Evolutionary conservation across 2,888 invertebrate species (phyloP), one percentile per base, ranked within the genome.

Genomic region (Heliothis peltigera): DNA sequence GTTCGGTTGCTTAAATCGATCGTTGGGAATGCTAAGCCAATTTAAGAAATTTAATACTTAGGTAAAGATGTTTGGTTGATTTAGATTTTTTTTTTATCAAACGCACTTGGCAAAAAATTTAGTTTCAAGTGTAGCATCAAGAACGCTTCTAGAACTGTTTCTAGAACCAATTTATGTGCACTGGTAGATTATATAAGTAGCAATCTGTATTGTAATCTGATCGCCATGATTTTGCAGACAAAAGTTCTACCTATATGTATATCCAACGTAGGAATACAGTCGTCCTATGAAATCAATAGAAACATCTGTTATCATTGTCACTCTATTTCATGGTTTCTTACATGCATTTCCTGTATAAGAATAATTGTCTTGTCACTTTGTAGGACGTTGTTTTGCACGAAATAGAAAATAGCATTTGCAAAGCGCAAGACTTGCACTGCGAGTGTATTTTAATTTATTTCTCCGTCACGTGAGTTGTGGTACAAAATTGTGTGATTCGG

Each of bases 361-460:
- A 19, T 68, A 47, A 64, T 72, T 55, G 51, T 46, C 19, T n/a
- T 64, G 46, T 64, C 32, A 35, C 32, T 43, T 18, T 72, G 52
- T 35, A 47, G 5, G 55, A 68, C 0, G 46, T 19, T 52, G 35
- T 59, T 60, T 55, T 47, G 43, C 18, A 57, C 46, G 63, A 35
- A 72, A 72, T 61, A 66, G 77, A 66, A 77, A 63, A 75, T 55
- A 60, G 52, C 57, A 73, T 58, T 56, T 15, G 22, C 39, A 25
- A 18, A 32, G 7, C 42, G 47, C 64, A 48, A 54, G 49, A 44
- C 17, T 51, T 66, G 73, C 66, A 63, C 28, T 44, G 44, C n/a
- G 32, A 54, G 49, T 52, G 62, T 43, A 67, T 73, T 72, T 71
- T 77, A 72, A 72, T 72, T 77, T 72, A 72, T 75, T 77, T 72